A percentile compares a stretch with the other conserved stretches of the same genome.
These are phyloP conservation scores for Ochropacha duplaris DNA, from an alignment of 2,888 invertebrate species.

Conservation along the genomic window DNA sequence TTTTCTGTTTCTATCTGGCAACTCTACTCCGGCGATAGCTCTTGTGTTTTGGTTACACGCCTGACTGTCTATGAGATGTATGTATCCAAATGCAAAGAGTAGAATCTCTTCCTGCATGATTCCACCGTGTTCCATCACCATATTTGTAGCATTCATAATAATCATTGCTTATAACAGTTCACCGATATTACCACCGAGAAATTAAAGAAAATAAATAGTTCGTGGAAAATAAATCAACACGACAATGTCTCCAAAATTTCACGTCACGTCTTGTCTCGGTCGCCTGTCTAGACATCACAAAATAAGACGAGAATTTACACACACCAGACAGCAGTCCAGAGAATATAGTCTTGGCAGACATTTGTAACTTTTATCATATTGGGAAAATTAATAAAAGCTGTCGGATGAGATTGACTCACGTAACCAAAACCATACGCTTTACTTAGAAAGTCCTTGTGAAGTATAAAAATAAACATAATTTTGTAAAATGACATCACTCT, in stretches of 20 bases:
- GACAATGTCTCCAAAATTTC: conserved; percentile 39
- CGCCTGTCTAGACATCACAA: conserved; percentile 70
- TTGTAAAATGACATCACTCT: conserved; percentile 21
- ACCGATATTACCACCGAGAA: neutral
- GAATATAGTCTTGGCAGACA: conserved; percentile 74
- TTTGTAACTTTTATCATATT: conserved; percentile 66
- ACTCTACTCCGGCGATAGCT: too few relatives aligned
- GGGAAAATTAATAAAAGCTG: conserved; percentile 79
- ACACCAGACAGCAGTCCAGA: conserved; percentile 74
- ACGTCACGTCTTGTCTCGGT: conserved; percentile 66
- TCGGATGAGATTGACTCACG: conserved; percentile 58
- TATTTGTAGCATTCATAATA: neutral
- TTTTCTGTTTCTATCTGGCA: too few relatives aligned
- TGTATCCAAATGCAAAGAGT: neutral
- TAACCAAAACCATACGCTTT: conserved; percentile 29
- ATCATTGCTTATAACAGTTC: neutral
- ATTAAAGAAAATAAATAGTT: neutral
- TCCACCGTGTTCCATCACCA: neutral
- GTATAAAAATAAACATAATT: conserved; percentile 19
- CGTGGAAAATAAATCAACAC: conserved; percentile 15
- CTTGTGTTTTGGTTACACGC: neutral
- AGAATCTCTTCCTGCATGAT: neutral
- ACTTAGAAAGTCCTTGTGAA: conserved; percentile 51
- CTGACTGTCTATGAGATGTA: neutral
- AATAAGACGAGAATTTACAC: conserved; percentile 60